These are phyloP conservation scores for Carlito syrichta DNA, from an alignment of 2,113 vertebrate species.

Conservation along the genomic window DNA sequence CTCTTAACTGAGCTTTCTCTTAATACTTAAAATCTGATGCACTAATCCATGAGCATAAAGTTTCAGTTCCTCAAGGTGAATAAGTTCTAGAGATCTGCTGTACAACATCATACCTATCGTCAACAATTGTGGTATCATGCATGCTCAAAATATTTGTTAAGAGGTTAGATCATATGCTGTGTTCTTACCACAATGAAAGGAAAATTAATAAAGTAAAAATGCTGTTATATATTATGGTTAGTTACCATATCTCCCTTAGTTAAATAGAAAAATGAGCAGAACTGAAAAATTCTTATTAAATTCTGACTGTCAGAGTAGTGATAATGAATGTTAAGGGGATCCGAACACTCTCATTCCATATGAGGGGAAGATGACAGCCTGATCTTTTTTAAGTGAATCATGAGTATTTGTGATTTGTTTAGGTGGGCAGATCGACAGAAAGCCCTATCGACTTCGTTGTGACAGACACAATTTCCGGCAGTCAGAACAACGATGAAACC, in stretches of 20 bases:
- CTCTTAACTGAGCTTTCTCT: background rate
- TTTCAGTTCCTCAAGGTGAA: background rate
- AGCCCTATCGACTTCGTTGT: constrained; percentile 99
- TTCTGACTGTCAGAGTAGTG: background rate
- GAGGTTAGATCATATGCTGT: background rate
- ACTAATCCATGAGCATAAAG: background rate
- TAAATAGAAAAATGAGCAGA: background rate
- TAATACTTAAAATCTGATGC: background rate
- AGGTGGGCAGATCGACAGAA: constrained; percentile 97
- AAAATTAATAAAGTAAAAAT: too few species aligned
- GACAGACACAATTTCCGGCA: constrained; percentile 95
- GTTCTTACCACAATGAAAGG: background rate
- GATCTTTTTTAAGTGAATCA: background rate
- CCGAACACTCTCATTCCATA: background rate
- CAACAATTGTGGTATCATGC: background rate
- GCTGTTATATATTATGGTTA: too few species aligned
- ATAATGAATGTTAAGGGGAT: background rate
- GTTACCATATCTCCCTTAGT: background rate
- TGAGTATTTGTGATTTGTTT: constrained; percentile 5
- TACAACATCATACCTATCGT: background rate
- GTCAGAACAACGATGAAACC: constrained; percentile 90
- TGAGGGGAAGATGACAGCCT: background rate
- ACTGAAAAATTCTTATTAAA: background rate
- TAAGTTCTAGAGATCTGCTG: background rate
- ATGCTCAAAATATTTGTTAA: background rate